Evolutionary conservation across 2,888 invertebrate species (phyloP).

Genomic region (Aphodius sticticus): DNA sequence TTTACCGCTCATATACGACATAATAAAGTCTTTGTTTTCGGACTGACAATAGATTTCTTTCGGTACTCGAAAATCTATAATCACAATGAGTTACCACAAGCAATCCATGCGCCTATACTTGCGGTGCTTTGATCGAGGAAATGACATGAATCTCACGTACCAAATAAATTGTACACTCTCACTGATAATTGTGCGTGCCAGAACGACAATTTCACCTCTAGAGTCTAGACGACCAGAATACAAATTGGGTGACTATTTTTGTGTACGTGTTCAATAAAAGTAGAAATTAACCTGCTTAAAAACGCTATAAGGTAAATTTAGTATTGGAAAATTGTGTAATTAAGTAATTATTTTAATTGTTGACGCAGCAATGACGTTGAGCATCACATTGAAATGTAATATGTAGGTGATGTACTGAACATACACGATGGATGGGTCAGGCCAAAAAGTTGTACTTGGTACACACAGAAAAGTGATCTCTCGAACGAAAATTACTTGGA

Average conservation of each 20-base stretch:
- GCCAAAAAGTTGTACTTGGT: too few species aligned
- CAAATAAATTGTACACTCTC: not conserved
- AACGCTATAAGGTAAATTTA: not conserved
- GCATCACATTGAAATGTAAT: too few species aligned
- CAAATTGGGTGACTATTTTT: not conserved
- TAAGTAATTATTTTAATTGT: not conserved
- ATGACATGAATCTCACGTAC: constrained; percentile 4
- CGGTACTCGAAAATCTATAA: not conserved
- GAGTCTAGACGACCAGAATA: not conserved
- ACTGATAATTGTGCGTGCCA: constrained; percentile 4
- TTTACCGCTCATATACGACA: not conserved
- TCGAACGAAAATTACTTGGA: too few species aligned
- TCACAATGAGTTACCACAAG: not conserved
- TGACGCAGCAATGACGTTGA: not conserved
- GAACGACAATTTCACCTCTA: not conserved
- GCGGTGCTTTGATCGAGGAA: not conserved
- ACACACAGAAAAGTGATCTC: too few species aligned
- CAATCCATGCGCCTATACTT: not conserved
- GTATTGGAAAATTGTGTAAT: not conserved
- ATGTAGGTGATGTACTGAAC: too few species aligned
- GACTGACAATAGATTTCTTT: not conserved
- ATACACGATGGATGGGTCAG: too few species aligned
- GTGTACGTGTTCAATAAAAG: not conserved
- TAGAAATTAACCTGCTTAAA: not conserved
- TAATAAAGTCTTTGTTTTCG: constrained; percentile 4